Percentiles rank a stretch among this genome's conserved stretches.
Evolutionary conservation across 2,888 invertebrate genomes (phyloP).

Genomic region (Iselma pallidipennis): DNA sequence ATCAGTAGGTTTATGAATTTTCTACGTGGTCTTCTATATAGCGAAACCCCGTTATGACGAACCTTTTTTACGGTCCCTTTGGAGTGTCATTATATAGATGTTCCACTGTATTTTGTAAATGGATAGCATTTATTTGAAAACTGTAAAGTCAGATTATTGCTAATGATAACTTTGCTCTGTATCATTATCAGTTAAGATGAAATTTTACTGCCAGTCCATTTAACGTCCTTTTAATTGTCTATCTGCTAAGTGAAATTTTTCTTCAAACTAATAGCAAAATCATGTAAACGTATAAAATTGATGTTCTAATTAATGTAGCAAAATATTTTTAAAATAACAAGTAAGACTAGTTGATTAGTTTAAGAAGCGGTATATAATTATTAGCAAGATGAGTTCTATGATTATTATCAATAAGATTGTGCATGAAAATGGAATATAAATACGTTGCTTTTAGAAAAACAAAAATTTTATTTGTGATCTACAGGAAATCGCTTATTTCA

Average conservation of each 20-base stretch:
- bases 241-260: too few species aligned
- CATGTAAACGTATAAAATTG: too few species aligned
- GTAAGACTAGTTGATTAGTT: neutral
- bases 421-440: neutral
- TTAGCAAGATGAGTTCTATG: neutral
- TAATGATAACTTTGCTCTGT: neutral
- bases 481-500: neutral
- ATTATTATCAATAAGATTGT: neutral
- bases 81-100: neutral
- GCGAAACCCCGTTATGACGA: conserved; percentile 8
- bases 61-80: conserved; percentile 2
- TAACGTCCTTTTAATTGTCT: too few species aligned
- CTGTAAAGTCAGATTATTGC: neutral
- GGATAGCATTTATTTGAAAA: too few species aligned
- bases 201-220: neutral
- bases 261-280: too few species aligned
- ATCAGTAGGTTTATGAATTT: too few species aligned
- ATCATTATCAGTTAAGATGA: neutral
- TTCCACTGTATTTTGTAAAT: too few species aligned
- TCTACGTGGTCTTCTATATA: too few species aligned
- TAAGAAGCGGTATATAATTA: neutral
- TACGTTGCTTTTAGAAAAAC: neutral
- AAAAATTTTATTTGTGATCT: neutral
- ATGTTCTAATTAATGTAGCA: neutral
- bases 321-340: too few species aligned